phyloP scores from a whole-genome alignment of 1,140 invertebrate genomes.

The Ganaspis sp. region DNA sequence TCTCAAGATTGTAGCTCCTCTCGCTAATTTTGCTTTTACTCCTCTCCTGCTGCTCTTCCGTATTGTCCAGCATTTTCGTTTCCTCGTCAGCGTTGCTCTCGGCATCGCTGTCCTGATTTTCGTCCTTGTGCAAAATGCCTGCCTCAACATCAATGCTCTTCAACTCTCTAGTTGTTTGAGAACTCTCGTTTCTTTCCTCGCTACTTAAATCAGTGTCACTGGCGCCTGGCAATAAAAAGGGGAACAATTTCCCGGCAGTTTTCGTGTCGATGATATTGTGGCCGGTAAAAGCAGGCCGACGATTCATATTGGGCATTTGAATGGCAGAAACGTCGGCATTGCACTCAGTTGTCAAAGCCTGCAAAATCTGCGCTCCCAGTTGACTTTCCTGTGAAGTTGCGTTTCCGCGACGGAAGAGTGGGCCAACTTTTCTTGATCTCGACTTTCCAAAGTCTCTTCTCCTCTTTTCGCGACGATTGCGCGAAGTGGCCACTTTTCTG shows the following conservation, averaged over 20 bases:
- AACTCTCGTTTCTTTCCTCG: slow-evolving; percentile 68
- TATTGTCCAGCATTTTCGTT: slow-evolving; percentile 64
- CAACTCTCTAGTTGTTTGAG: slow-evolving; percentile 74
- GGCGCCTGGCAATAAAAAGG: slow-evolving; percentile 76
- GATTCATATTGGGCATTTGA: slow-evolving; percentile 77
- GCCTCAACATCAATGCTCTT: slow-evolving; percentile 77
- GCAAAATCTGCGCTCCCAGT: slow-evolving; percentile 79
- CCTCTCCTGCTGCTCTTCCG: slow-evolving; percentile 53
- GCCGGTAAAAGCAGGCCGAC: slow-evolving; percentile 78
- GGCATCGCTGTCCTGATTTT: slow-evolving; percentile 71
- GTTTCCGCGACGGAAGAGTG: slow-evolving; percentile 81
- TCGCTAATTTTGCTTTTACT: slow-evolving; percentile 68
- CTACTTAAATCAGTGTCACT: slow-evolving; percentile 76
- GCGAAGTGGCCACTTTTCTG: slow-evolving; percentile 47
- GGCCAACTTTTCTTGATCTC: slow-evolving; percentile 69
- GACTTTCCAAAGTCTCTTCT: slow-evolving; percentile 43
- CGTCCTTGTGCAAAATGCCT: slow-evolving; percentile 66
- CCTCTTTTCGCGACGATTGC: slow-evolving; percentile 47
- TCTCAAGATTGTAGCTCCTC: slow-evolving; percentile 58
- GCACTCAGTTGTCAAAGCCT: slow-evolving; percentile 71
- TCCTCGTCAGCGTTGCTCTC: slow-evolving; percentile 77
- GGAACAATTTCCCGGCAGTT: slow-evolving; percentile 77
- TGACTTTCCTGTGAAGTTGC: slow-evolving; percentile 88
- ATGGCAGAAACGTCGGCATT: slow-evolving; percentile 71
- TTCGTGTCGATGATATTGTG: slow-evolving; percentile 76